Evolutionary conservation across 1,140 invertebrate genomes (phyloP), one percentile per base, ranked within the genome.

Genomic region (Danaus plexippus): DNA sequence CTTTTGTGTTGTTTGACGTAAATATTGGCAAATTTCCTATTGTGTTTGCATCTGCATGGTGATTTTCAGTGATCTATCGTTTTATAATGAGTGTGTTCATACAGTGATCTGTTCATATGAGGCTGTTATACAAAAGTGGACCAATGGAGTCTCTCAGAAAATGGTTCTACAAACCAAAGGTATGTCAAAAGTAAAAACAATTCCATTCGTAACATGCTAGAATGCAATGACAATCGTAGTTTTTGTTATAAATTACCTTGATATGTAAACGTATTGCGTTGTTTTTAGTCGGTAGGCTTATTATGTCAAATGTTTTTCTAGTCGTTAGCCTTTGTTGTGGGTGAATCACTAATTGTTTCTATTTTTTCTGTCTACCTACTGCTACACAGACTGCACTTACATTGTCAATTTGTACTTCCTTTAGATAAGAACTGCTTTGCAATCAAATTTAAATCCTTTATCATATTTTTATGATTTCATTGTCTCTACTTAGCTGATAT

Each of bases 111-210:
- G 73, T 85, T 85, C 81, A 75, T 81, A 88, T 87, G 86, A 80
- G 85, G 83, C 81, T 87, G 77, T 67, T 88, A 76, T 88, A 87
- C 69, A 87, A 85, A 84, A 84, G 76, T 78, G 80, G 86, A 75
- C 81, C 80, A 67, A 96, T 96, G 95, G 94, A 96, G 89, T 96
- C 94, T 67, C 89, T 96, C 72, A 90, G 95, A 89, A 96, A 94
- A 89, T 96, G 94, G 94, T 93, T 96, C 79, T 96, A 95, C 88
- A 95, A 92, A 89, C 95, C 95, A 70, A 95, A 95, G 92, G 95
- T 96, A 89, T 89, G 88, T 88, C 22, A 32, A 32, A 49, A 43
- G 55, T 57, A 71, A 71, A 76, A 78, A 67, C 72, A 73, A 71
- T 68, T 70, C 54, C 22, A 52, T 58, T 64, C 60, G 55, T 67